Evolutionary conservation across 1,140 invertebrate genomes (phyloP), one percentile per base, ranked within the genome.

Genomic region (Wasmannia auropunctata): DNA sequence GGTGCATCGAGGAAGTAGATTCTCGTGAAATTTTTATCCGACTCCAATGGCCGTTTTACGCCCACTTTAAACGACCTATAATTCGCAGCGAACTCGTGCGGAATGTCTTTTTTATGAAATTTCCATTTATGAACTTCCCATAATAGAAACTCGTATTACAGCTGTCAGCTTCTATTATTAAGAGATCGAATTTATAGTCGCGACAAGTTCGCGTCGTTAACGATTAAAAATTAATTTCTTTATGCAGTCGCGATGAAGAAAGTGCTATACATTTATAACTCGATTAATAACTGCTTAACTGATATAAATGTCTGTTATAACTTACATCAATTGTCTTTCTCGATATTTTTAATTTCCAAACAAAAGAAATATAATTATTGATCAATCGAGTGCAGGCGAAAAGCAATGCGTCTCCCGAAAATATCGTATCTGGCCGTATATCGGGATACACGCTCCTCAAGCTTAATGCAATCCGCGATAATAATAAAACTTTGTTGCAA

Each of bases 1-100:
- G 34, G 75, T 46, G 10, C 58, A 46, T 77, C 6, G 7, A 51
- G 14, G 16, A 49, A 51, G 34, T 80, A 69, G 76, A 16, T 49
- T 31, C 58, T 69, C 14, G 31, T 80, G 6, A 80, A 80, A 37
- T 22, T 54, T 79, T 69, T 37, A 79, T 65, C 4, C 8, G 14
- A 54, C 31, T 65, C n/a, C 40, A 37, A 7, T 19, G n/a, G 8
- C 10, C 16, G 14, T 46, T n/a, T n/a, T 67, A 46, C 49, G 31
- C 22, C 8, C 37, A 54, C 43, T 79, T 65, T 51, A 67, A 40
- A 51, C 6, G 40, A 37, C 51, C 60, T 34, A 69, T 67, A 80
- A 25, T 25, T 67, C 6, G 11, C 28, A 11, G 34, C 4, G 7
- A 34, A 31, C 28, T 58, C 10, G 28, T n/a, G 31, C 5, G 10